Evolutionary conservation across 2,888 invertebrate genomes (phyloP), one percentile per base, ranked within the genome.

Genomic region (Bimastos eiseni): DNA sequence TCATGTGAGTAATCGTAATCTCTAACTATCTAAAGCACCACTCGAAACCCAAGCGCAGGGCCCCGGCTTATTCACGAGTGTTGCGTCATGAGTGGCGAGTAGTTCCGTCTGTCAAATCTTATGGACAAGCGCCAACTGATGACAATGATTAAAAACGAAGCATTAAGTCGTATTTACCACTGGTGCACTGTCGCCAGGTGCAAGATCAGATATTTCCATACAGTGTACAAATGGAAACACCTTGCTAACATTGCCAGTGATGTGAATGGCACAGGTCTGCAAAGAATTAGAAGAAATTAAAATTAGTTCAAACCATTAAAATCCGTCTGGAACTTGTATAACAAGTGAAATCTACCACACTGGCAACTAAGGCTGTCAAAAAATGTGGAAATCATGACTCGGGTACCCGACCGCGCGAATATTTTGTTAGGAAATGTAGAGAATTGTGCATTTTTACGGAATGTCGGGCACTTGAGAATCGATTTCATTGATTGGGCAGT

Each of bases 191-290:
- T 24, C n/a, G 17, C 36, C 17, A 8, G 86, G 86, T 37, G 21
- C 24, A 6, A 5, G 86, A 4, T 86, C 86, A 34, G 86, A 86
- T 24, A 36, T 37, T 86, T 95, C 95, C 92, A 95, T 94, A 91
- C 95, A 95, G 91, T 93, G 89, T 37, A 95, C 93, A 91, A 94
- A 95, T 13, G 94, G 93, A 38, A 94, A 93, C 92, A 93, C 86
- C 19, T 24, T 34, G 24, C 86, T 94, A 3, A 90, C 90, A 37
- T 93, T 92, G 89, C 93, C 92, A 70, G 93, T 92, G 34, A 93
- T 49, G 89, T 93, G 90, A 21, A 95, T 94, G 24, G 94, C 93
- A 93, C 95, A 95, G 0, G 94, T 94, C 94, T 95, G 93, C 44
- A 88, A 83, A 4, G 24, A 30, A 33, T 24, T 21, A 21, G 36